Evolutionary conservation across 2,888 invertebrate species (phyloP), one percentile per base, ranked within the genome.

Genomic region (Scotopteryx bipunctaria): DNA sequence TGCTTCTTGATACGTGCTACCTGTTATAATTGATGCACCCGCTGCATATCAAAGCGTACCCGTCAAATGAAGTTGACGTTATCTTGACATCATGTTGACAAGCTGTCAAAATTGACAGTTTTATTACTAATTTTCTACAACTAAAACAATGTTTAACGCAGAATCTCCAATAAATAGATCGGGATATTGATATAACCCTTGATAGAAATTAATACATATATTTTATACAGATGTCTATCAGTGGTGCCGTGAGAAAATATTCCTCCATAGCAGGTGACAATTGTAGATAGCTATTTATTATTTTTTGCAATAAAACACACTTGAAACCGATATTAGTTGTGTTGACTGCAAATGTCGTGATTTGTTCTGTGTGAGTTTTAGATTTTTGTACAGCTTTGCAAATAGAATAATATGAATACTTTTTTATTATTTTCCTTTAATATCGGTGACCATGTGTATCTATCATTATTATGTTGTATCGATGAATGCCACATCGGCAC

Each of bases 271-370:
- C 66, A 66, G 45, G 51, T 66, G 66, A 17, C 25, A 50, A 9
- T 44, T 9, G 51, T 17, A 59, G 66, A 66, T 66, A 64, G 53
- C 51, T 55, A 37, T 56, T 57, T 53, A 66, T 63, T 61, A 61
- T 45, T 66, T 64, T 66, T 63, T 58, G 66, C 66, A 62, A 61
- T 62, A 56, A 48, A 46, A 41, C 41, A 52, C 15, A 42, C 41
- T 51, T 46, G 21, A 43, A 46, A 46, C 32, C 11, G 21, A 52
- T 54, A 60, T 53, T 49, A 47, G 40, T 57, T 57, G 37, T 48
- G n/a, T n/a, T n/a, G 47, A 32, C 45, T 37, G 55, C 43, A 27
- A 37, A 49, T 33, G 31, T 23, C 31, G 50, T 56, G 57, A 57
- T 60, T 60, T 53, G 49, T 54, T 35, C 43, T 43, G 45, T 51